Conservation (phyloP, 2,888 invertebrate species). For the Phoenoteleia sp. region DNA sequence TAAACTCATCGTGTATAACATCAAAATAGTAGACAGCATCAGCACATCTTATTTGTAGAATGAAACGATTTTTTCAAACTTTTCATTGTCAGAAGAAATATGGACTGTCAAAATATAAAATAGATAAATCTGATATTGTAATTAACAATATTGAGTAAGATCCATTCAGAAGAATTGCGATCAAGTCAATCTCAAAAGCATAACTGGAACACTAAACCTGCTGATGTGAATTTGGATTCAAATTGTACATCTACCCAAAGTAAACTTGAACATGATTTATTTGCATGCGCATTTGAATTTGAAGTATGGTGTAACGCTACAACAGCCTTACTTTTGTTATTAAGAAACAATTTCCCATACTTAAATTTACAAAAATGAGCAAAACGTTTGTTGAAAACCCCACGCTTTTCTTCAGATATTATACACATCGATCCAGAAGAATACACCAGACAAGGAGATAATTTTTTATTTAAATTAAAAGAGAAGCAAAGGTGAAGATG, state of each 20-base stretch:
- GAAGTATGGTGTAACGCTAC: background rate
- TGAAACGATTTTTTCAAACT: background rate
- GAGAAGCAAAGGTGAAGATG: background rate
- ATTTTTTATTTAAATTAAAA: background rate
- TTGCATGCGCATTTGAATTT: background rate
- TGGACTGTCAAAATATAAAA: no score
- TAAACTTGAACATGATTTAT: background rate
- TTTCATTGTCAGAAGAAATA: no score
- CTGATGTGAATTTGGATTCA: background rate
- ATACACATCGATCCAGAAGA: background rate
- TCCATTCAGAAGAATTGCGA: no score
- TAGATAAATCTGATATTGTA: no score
- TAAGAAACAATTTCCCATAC: background rate
- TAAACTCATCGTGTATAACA: background rate
- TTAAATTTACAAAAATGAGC: background rate
- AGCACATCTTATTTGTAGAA: background rate
- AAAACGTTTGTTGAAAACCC: background rate
- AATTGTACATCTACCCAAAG: no score
- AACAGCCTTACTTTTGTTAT: background rate
- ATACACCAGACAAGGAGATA: background rate
- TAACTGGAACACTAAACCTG: no score
- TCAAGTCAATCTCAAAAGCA: no score
- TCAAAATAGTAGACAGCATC: background rate
- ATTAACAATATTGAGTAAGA: no score
- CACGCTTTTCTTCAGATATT: background rate